Base-by-base conservation (phyloP, 2,797 vertebrate genomes). In the Scomberomorus guttatus region DNA sequence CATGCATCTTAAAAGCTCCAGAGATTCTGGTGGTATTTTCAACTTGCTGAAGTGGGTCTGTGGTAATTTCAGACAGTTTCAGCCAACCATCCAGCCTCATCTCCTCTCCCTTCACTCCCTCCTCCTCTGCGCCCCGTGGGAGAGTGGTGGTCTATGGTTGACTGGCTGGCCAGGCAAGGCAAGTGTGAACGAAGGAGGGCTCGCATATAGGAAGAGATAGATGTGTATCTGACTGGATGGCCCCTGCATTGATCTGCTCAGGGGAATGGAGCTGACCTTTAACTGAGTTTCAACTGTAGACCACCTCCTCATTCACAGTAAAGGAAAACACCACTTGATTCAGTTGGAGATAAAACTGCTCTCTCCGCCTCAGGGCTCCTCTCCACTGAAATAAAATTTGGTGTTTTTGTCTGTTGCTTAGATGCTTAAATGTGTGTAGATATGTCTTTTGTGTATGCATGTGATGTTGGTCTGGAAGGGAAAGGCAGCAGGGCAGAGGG, bases 51-150 rank as follows among this genome's bases (percentile, higher is more conserved):
- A 89, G 76, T 87, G 82, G 67, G 55, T 79, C 88, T 86, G 68
- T 18, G 13, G 86, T 90, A 77, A 89, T 92, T 92, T 91, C 80
- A 68, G 82, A 78, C 65, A 58, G 84, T 87, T 87, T 72, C 87
- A 87, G 70, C 79, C 84, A 82, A 82, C 83, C 86, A 75, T 90
- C 86, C 85, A 89, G 74, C 77, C 79, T 84, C 87, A 89, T 91
- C 84, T 86, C 86, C 82, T 81, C 85, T 79, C 82, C 85, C 79
- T 66, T 52, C 68, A 62, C 76, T 84, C 82, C 60, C 68, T 25
- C 77, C 54, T 65, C 56, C 67, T 37, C 63, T 4, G 27, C 44
- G 37, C 71, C 90, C 72, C 25, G 5, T 85, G 92, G 90, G 90
- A 91, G 82, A 77, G 59, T 48, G 72, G 71, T 81, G 79, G 87